Percentiles rank a stretch among this genome's conserved stretches.
Evolutionary conservation across 2,113 vertebrate genomes (phyloP).

Genomic region (Propithecus coquereli): DNA sequence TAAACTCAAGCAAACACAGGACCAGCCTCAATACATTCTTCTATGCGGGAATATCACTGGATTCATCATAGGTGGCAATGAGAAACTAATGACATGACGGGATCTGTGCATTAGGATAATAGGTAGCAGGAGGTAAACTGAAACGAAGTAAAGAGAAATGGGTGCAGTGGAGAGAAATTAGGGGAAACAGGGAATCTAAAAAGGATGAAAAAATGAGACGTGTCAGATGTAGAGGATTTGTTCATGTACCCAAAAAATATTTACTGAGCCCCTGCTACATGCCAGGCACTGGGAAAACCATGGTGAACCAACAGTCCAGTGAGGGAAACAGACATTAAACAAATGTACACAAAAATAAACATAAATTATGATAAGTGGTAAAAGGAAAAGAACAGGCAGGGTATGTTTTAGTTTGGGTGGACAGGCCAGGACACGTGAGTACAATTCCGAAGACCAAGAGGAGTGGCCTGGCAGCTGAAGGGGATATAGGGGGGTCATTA

Average conservation of each 20-base stretch:
- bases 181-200: neutral
- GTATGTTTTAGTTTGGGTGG: neutral
- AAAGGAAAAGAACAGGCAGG: neutral
- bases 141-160: neutral
- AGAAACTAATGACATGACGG: neutral
- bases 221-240: neutral
- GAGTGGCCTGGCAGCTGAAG: neutral
- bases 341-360: neutral
- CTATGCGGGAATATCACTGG: neutral
- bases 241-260: neutral
- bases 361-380: neutral
- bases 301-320: neutral
- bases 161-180: neutral
- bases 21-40: neutral
- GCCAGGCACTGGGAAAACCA: neutral
- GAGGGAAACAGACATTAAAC: neutral
- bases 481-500: neutral
- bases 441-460: neutral
- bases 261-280: neutral
- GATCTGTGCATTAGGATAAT: neutral
- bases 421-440: neutral
- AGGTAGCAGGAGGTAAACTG: neutral
- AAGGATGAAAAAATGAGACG: neutral
- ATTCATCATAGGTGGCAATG: neutral
- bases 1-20: constrained; percentile 14